Evolutionary conservation across 2,113 vertebrate species (phyloP).

Genomic region (Procapra przewalskii): DNA sequence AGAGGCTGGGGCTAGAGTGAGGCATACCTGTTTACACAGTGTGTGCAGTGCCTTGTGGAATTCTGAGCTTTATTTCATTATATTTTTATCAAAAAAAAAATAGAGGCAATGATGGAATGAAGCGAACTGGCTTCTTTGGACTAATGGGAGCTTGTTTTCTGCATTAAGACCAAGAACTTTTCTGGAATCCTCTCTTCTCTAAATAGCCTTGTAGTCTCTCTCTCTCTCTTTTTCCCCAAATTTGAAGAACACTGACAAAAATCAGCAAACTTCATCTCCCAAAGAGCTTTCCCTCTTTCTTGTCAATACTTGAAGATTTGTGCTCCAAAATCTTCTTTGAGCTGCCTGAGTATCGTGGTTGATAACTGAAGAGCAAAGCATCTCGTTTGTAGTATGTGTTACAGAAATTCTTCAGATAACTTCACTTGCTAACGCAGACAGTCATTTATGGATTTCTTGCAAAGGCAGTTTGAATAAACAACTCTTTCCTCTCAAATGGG

Average conservation of each 20-base stretch:
- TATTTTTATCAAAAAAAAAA: constrained; percentile 25
- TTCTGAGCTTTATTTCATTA: background rate
- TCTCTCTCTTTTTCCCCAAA: background rate
- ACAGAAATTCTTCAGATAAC: constrained; percentile 7
- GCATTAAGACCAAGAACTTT: background rate
- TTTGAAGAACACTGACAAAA: constrained; percentile 5
- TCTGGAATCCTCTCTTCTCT: background rate
- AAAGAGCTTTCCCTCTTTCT: background rate
- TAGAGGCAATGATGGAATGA: background rate
- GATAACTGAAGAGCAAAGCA: background rate
- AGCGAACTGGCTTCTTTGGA: background rate
- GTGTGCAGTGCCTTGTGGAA: background rate
- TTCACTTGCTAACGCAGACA: background rate
- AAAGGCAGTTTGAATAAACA: constrained; percentile 21
- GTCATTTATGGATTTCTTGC: constrained; percentile 22
- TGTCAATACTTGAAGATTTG: constrained; percentile 33
- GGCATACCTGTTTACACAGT: background rate
- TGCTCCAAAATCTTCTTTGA: constrained; percentile 18
- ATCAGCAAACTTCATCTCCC: background rate
- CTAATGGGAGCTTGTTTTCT: background rate
- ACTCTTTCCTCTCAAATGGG: constrained; percentile 46
- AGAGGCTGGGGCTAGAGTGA: background rate
- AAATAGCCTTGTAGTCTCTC: background rate
- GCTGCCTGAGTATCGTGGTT: background rate
- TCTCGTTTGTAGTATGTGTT: background rate